These are phyloP conservation scores for Heliconius cydno DNA, from an alignment of 2,888 invertebrate genomes.

Conservation along the genomic window DNA sequence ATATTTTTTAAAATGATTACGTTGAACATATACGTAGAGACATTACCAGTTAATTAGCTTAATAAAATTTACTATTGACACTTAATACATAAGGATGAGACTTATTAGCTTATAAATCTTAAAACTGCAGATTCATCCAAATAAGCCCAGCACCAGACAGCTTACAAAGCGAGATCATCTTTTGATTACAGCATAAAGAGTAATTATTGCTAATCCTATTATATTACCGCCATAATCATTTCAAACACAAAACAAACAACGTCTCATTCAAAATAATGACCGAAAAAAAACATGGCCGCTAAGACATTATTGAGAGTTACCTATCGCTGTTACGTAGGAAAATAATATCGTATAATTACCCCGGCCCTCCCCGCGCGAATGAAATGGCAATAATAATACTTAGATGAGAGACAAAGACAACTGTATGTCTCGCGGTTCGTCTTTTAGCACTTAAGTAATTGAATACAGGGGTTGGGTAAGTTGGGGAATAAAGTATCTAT, in stretches of 20 bases:
- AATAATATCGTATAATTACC: constrained; percentile 81
- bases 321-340: constrained; percentile 75
- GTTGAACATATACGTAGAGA: too few relatives aligned
- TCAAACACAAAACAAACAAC: constrained; percentile 43
- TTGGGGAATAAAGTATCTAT: constrained; percentile 66
- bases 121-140: constrained; percentile 8
- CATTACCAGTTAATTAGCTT: constrained; percentile 6
- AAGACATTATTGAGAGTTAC: constrained; percentile 66
- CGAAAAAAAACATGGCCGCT: constrained; percentile 62
- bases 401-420: constrained; percentile 61
- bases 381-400: constrained; percentile 48
- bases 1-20: too few relatives aligned
- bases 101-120: neutral
- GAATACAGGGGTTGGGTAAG: constrained; percentile 74
- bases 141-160: neutral
- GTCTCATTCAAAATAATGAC: constrained; percentile 73
- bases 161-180: neutral
- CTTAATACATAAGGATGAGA: neutral
- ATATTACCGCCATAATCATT: neutral
- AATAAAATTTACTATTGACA: neutral
- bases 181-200: constrained; percentile 13
- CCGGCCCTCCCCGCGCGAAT: constrained; percentile 62
- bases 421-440: constrained; percentile 59
- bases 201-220: constrained; percentile 1
- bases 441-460: constrained; percentile 80